These are phyloP conservation scores for Sarcophilus harrisii DNA, from an alignment of 2,797 vertebrate genomes.

Conservation along the genomic window DNA sequence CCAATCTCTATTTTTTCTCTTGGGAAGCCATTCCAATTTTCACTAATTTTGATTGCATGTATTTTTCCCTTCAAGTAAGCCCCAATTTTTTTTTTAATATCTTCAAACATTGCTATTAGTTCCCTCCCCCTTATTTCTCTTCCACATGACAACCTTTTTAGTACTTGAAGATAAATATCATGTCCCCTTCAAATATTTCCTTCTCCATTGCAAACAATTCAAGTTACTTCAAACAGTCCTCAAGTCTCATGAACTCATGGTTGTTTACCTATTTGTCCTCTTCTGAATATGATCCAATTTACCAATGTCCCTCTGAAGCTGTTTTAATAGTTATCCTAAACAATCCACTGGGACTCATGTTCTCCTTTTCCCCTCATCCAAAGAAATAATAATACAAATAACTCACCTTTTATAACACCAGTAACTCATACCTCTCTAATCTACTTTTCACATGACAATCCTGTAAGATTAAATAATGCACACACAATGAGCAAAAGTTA, in stretches of 20 bases:
- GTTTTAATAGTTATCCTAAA: background rate
- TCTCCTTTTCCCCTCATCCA: background rate
- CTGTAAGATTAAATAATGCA: background rate
- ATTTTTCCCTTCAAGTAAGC: background rate
- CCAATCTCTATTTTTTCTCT: background rate
- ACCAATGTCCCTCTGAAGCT: background rate
- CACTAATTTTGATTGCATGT: background rate
- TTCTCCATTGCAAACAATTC: background rate
- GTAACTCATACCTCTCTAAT: background rate
- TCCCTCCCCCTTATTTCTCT: background rate
- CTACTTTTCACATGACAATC: background rate
- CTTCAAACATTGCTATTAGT: background rate
- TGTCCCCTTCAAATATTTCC: background rate
- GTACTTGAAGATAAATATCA: background rate
- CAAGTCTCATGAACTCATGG: background rate
- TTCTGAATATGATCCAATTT: background rate
- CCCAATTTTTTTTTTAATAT: background rate
- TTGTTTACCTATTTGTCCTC: background rate
- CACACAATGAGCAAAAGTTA: background rate
- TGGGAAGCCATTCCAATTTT: background rate
- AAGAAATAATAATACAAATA: background rate
- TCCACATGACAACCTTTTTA: background rate
- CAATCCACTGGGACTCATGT: background rate
- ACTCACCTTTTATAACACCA: background rate
- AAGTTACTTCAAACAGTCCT: background rate